Conservation (phyloP, 1,140 invertebrate species). For the Cotesia typhae region DNA sequence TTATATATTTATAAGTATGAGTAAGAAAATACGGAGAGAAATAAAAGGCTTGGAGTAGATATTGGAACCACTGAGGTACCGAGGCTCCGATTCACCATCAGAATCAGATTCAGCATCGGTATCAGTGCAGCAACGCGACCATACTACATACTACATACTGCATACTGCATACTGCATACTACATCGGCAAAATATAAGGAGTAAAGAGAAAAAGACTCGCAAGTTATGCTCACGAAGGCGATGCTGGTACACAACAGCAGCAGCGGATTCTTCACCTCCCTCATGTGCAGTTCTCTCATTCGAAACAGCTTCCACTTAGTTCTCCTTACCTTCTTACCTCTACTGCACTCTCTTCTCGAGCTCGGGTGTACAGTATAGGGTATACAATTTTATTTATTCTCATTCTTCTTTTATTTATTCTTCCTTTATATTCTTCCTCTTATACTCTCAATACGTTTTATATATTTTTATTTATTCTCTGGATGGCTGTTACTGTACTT, state of each 20-base stretch:
- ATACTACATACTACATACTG: too few species aligned
- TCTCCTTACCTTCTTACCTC: background rate
- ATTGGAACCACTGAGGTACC: background rate
- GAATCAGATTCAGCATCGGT: too few species aligned
- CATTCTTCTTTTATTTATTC: background rate
- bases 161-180: too few species aligned
- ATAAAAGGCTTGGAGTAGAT: background rate
- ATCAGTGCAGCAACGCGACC: too few species aligned
- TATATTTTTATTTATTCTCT: background rate
- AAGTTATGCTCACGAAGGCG: conserved; percentile 37
- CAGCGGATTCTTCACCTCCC: conserved; percentile 23
- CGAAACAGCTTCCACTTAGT: conserved; percentile 2
- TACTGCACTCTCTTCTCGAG: too few species aligned
- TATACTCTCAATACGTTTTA: background rate
- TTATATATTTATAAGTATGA: background rate
- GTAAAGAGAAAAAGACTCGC: conserved; percentile 25
- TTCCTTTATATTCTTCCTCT: background rate
- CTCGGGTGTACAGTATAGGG: too few species aligned
- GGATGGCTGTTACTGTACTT: background rate
- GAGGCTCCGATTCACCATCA: background rate
- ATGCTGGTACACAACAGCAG: conserved; percentile 23
- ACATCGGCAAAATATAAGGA: too few species aligned
- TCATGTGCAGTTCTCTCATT: conserved; percentile 38
- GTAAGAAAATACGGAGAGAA: conserved; percentile 14
- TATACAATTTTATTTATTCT: conserved; percentile 12